A percentile compares a stretch with the other conserved stretches of the same genome.
Conservation (phyloP, 1,140 invertebrate genomes). For the Elymnias hypermnestra region DNA sequence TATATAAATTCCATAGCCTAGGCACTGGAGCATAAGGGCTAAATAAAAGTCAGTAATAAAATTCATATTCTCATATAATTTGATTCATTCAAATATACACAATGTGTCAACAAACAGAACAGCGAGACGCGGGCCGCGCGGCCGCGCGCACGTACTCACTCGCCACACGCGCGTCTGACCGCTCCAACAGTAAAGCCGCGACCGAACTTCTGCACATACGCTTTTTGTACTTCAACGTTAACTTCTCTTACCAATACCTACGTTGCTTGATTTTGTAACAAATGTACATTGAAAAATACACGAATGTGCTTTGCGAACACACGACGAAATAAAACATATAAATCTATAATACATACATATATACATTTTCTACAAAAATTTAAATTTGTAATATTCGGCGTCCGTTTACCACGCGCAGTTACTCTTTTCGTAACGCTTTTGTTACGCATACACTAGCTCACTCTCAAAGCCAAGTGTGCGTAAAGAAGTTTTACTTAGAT, state of each 20-base stretch:
- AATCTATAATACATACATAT: too few relatives aligned
- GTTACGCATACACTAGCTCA: too few relatives aligned
- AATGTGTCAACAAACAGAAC: constrained; percentile 74
- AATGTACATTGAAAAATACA: neutral
- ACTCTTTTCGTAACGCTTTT: too few relatives aligned
- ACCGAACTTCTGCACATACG: constrained; percentile 71
- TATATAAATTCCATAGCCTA: too few relatives aligned
- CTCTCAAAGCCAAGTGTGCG: too few relatives aligned
- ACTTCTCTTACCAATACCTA: constrained; percentile 12
- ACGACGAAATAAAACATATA: too few relatives aligned
- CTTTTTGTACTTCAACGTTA: constrained; percentile 54
- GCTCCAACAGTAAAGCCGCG: constrained; percentile 46
- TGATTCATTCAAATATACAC: constrained; percentile 75
- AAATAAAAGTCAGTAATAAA: constrained; percentile 49
- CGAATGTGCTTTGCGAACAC: too few relatives aligned
- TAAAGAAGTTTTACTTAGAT: too few relatives aligned
- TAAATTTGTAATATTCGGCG: too few relatives aligned
- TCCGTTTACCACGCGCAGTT: too few relatives aligned
- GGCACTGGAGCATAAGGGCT: neutral
- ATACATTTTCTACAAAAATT: too few relatives aligned
- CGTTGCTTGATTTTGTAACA: constrained; percentile 9
- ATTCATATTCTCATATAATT: constrained; percentile 75
- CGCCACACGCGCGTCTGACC: constrained; percentile 22
- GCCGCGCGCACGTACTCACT: constrained; percentile 24
- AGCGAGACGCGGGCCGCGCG: constrained; percentile 61